Evolutionary conservation across 2,888 invertebrate species (phyloP), one percentile per base, ranked within the genome.

Genomic region (Actias luna): DNA sequence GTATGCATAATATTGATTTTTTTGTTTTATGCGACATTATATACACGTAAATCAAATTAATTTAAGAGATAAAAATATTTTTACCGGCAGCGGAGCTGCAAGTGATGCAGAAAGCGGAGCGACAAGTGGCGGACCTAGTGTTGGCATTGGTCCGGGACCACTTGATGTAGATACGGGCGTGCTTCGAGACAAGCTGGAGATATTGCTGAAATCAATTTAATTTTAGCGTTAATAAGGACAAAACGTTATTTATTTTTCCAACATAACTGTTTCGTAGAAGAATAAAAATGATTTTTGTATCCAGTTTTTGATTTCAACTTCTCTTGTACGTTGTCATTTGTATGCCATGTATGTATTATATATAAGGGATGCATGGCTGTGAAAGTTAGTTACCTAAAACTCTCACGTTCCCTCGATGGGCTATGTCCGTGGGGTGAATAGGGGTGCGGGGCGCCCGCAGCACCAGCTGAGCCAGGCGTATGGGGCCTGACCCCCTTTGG

Each of bases 341-440:
- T n/a, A n/a, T n/a, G n/a, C n/a, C n/a, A n/a, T n/a, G n/a, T n/a
- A n/a, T n/a, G n/a, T n/a, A n/a, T n/a, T n/a, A n/a, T n/a, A n/a
- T n/a, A n/a, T n/a, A n/a, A n/a, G n/a, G n/a, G n/a, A n/a, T n/a
- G n/a, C n/a, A n/a, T n/a, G n/a, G n/a, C 5, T 18, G 36, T 36
- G 18, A 8, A 18, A 18, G 42, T 42, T 18, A 1, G 25, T 74
- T 93, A 97, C 97, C 97, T 97, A 92, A 96, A 97, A 87, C 95
- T 96, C 82, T 97, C 97, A 71, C 97, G 94, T 86, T 97, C 97
- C 77, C 97, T 94, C 75, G 93, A 95, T 61, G 97, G 96, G 85
- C 96, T 96, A 82, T 95, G 96, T 65, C 95, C 96, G 74, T 96
- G 94, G 22, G 97, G 96, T 57, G 96, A 96, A 84, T 96, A 95